phyloP scores from a whole-genome alignment of 2,113 vertebrate species.

The Genyomyrus donnyi region DNA sequence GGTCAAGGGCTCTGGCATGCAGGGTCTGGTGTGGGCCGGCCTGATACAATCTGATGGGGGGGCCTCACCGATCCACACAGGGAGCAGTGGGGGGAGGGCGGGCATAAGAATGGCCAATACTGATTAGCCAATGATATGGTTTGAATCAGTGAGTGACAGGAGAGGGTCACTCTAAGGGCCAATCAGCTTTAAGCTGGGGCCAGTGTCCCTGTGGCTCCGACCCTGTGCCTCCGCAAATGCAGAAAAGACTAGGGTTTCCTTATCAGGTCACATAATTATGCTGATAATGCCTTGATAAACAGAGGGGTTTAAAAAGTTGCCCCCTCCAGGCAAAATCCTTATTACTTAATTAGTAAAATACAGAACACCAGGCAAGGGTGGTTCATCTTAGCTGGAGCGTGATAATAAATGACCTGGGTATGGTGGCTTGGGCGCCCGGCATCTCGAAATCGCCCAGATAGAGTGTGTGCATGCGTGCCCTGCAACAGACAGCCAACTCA shows the following conservation, averaged over 20 bases:
- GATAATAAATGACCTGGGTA: conserved; percentile 17
- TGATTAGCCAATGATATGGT: neutral
- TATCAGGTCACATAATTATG: neutral
- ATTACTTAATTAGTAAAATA: conserved; percentile 55
- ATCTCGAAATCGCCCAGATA: neutral
- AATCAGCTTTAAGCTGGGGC: neutral
- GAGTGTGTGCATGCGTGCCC: neutral
- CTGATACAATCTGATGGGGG: neutral
- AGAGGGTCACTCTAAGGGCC: neutral
- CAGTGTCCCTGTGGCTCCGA: neutral
- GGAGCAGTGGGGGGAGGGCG: neutral
- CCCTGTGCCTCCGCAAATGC: neutral
- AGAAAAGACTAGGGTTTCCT: neutral
- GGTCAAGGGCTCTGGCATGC: neutral
- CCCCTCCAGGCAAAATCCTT: conserved; percentile 47
- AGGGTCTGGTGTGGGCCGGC: neutral
- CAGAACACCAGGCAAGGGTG: conserved; percentile 50
- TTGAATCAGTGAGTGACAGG: neutral
- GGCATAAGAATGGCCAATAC: neutral
- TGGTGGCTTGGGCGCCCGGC: neutral
- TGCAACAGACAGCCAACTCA: neutral
- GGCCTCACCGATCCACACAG: neutral
- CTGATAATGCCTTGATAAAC: neutral
- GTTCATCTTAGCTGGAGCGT: conserved; percentile 37
- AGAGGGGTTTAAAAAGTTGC: conserved; percentile 47